phyloP scores from a whole-genome alignment of 2,888 invertebrate genomes.

The Aethes cnicana region DNA sequence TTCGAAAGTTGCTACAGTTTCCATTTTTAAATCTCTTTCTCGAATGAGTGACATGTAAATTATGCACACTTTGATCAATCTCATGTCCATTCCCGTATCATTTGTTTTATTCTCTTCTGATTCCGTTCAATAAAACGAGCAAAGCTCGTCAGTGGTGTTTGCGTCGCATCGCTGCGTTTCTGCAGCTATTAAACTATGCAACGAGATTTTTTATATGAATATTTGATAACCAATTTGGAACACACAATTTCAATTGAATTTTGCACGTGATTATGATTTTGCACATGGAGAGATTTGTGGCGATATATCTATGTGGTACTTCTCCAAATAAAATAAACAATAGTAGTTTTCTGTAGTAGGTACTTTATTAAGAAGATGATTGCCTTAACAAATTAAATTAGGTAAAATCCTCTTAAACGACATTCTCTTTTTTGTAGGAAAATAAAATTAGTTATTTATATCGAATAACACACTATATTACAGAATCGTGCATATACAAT shows the following conservation, averaged over 20 bases:
- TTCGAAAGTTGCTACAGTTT: no score
- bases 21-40: no score
- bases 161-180: conserved; percentile 57
- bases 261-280: no score
- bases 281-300: neutral
- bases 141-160: conserved; percentile 52
- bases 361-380: neutral
- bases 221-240: neutral
- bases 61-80: no score
- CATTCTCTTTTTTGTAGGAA: no score
- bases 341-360: neutral
- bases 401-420: no score
- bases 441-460: no score
- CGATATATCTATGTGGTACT: neutral
- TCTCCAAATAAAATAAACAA: no score
- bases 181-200: conserved; percentile 46
- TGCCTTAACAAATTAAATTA: no score
- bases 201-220: conserved; percentile 18
- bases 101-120: conserved; percentile 72
- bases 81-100: conserved; percentile 33
- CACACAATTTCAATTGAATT: neutral
- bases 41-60: no score
- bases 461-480: no score
- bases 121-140: conserved; percentile 64
- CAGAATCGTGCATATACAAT: no score